These are phyloP conservation scores for Nannoperca obscura DNA, from an alignment of 2,797 vertebrate genomes.

Conservation along the genomic window DNA sequence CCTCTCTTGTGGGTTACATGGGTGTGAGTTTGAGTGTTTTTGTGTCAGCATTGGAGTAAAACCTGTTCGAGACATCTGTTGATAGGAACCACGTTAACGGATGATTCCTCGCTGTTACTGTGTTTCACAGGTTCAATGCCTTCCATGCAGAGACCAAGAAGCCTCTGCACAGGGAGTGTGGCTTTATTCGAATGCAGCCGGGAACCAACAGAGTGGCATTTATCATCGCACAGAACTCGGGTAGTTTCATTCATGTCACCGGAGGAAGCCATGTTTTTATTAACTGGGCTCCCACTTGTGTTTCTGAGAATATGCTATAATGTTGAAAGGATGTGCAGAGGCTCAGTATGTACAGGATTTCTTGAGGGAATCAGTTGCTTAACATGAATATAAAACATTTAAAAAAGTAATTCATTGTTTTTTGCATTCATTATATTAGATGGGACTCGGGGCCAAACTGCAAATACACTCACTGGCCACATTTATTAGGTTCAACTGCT, in stretches of 20 bases:
- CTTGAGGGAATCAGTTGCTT: not conserved
- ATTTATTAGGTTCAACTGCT: too few relatives aligned
- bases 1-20: not conserved
- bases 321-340: not conserved
- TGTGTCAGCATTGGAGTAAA: not conserved
- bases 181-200: slow-evolving; percentile 94
- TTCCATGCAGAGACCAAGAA: slow-evolving; percentile 92
- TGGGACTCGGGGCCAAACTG: not conserved
- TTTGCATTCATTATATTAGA: not conserved
- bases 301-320: not conserved
- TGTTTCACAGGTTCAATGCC: slow-evolving; percentile 90
- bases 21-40: not conserved
- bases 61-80: not conserved
- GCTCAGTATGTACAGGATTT: not conserved
- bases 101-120: slow-evolving; percentile 2
- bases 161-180: slow-evolving; percentile 94
- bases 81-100: not conserved
- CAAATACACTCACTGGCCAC: too few relatives aligned
- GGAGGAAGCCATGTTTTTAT: not conserved
- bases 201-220: slow-evolving; percentile 95
- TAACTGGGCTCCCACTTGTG: not conserved
- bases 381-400: not conserved
- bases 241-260: slow-evolving; percentile 65
- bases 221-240: slow-evolving; percentile 96
- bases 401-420: too few relatives aligned